phyloP scores from a whole-genome alignment of 2,888 invertebrate genomes.

The Tridacna gigas region DNA sequence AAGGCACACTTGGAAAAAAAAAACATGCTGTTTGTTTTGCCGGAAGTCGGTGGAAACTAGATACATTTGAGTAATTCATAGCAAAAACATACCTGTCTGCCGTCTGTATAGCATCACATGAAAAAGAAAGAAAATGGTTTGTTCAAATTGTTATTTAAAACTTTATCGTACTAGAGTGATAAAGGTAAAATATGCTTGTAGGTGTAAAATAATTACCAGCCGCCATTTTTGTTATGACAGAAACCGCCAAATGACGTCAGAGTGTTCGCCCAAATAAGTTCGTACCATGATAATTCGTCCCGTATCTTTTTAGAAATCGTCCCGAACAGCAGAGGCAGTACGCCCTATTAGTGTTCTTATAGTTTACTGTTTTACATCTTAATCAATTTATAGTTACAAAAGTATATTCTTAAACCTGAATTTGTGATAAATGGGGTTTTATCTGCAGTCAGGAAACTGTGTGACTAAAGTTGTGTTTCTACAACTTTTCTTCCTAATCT shows the following conservation, averaged over 20 bases:
- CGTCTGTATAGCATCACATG: constrained; percentile 18
- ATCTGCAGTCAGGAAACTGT: too few species aligned
- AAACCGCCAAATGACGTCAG: constrained; percentile 54
- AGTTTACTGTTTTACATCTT: too few species aligned
- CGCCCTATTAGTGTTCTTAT: too few species aligned
- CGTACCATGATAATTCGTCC: too few species aligned
- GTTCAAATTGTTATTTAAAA: not conserved
- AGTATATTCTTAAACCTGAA: too few species aligned
- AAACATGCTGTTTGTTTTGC: not conserved
- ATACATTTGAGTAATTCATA: not conserved
- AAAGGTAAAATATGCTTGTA: not conserved
- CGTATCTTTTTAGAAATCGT: too few species aligned
- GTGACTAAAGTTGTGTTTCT: too few species aligned
- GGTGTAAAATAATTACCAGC: constrained; percentile 56
- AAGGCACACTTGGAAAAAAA: not conserved
- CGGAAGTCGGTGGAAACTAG: constrained; percentile 1
- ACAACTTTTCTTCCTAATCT: too few species aligned
- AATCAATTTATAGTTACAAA: too few species aligned
- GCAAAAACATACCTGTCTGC: constrained; percentile 11
- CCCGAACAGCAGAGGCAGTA: too few species aligned
- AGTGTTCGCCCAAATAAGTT: not conserved
- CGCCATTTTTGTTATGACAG: constrained; percentile 64
- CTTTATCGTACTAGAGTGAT: not conserved
- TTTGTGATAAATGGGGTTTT: too few species aligned
- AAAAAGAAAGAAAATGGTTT: constrained; percentile 13